Conservation (phyloP, 2,888 invertebrate species). For the Odontothrips loti region DNA sequence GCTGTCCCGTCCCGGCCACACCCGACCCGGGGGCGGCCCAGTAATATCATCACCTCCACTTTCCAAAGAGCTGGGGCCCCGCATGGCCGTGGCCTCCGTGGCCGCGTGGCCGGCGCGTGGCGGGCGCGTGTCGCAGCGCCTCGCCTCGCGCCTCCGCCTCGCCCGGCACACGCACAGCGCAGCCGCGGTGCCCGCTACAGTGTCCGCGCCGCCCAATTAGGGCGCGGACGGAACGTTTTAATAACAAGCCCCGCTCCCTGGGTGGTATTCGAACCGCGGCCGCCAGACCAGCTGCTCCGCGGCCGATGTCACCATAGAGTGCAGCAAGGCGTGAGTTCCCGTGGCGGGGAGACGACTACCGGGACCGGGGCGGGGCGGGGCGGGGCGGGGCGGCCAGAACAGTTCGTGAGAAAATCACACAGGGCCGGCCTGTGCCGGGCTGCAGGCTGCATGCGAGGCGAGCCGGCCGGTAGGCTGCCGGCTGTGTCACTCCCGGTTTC, state of each 20-base stretch:
- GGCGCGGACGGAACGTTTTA: no score
- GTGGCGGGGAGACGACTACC: no score
- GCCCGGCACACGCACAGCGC: neutral
- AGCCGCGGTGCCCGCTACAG: neutral
- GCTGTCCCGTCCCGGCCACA: no score
- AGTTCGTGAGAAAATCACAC: no score
- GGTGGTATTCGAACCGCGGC: neutral
- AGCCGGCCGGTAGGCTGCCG: neutral
- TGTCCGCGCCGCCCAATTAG: no score
- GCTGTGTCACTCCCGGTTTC: no score
- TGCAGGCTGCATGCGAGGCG: no score
- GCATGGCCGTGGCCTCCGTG: neutral
- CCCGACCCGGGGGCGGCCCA: no score
- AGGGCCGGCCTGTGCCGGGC: neutral
- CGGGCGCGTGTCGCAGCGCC: neutral
- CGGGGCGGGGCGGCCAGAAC: neutral
- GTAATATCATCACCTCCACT: neutral
- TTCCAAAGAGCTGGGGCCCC: neutral
- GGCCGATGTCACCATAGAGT: no score
- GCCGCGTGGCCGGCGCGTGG: neutral
- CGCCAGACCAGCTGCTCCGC: no score
- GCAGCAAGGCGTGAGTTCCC: no score
- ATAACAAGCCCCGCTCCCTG: neutral
- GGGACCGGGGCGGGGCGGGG: neutral
- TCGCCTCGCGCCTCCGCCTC: neutral